A percentile compares a stretch with the other conserved stretches of the same genome.
Conservation (phyloP, 1,140 invertebrate genomes). For the Periplaneta americana region DNA sequence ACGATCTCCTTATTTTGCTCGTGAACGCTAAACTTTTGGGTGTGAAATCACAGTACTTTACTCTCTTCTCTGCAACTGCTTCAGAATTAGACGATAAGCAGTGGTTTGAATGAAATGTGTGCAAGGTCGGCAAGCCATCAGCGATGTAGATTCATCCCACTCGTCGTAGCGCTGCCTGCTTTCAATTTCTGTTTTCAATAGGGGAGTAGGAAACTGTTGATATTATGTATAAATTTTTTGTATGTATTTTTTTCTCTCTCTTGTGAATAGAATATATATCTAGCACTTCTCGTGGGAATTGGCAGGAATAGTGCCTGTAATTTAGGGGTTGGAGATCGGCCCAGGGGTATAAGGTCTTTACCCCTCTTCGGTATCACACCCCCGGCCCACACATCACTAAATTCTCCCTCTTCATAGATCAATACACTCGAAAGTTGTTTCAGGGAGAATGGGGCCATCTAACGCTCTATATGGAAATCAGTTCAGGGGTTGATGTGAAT, state of each 20-base stretch:
- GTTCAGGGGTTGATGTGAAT: too few relatives aligned
- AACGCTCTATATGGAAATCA: neutral
- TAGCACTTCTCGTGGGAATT: neutral
- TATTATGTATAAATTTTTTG: neutral
- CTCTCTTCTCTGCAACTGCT: too few relatives aligned
- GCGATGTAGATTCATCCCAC: neutral
- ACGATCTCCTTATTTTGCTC: too few relatives aligned
- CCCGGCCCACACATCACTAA: neutral
- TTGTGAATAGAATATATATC: neutral
- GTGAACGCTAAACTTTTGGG: too few relatives aligned
- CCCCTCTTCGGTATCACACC: neutral
- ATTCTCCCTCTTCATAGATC: neutral
- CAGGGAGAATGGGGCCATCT: neutral
- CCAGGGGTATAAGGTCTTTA: neutral
- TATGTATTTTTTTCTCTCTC: too few relatives aligned
- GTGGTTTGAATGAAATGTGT: neutral
- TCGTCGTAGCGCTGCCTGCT: neutral
- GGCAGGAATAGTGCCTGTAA: neutral
- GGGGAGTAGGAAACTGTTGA: neutral
- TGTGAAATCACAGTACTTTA: too few relatives aligned
- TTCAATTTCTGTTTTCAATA: neutral
- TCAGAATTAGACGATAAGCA: too few relatives aligned
- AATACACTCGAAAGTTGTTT: neutral
- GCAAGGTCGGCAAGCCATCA: neutral
- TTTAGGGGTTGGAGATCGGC: neutral